phyloP scores from a whole-genome alignment of 2,113 vertebrate genomes.

The Macquaria australasica region DNA sequence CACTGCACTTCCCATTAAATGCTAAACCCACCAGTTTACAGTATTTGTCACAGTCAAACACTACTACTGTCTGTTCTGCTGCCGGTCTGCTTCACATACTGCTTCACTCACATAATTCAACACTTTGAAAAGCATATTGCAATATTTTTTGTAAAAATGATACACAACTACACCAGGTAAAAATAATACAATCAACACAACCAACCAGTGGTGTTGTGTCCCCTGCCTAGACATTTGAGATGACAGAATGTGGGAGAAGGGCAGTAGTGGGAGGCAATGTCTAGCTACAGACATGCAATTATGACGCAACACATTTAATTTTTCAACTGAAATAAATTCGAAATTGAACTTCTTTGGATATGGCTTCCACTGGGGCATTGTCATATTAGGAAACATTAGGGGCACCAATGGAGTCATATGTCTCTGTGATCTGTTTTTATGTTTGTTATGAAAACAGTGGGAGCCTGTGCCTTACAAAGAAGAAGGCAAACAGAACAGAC shows the following conservation, averaged over 20 bases:
- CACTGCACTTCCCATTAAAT: constrained; percentile 10
- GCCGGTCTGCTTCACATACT: not conserved
- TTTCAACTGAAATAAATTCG: not conserved
- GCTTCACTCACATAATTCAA: not conserved
- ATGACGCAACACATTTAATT: constrained; percentile 10
- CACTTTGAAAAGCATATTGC: not conserved
- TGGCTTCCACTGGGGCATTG: not conserved
- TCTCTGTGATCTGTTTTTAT: not conserved
- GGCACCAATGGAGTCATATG: not conserved
- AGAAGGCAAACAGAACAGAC: not conserved
- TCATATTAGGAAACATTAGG: not conserved
- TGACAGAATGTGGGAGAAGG: not conserved
- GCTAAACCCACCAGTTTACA: constrained; percentile 8
- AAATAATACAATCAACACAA: not conserved
- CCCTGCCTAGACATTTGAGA: not conserved
- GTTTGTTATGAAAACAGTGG: not conserved
- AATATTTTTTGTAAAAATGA: not conserved
- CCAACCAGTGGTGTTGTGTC: not conserved
- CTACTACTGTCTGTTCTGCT: not conserved
- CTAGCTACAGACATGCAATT: not conserved
- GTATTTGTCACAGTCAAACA: constrained; percentile 7
- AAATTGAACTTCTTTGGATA: not conserved
- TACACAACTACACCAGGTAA: not conserved
- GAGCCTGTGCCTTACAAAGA: constrained; percentile 2
- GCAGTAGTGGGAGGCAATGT: not conserved